phyloP scores from a whole-genome alignment of 2,888 invertebrate species.

The Augiades crinisus region DNA sequence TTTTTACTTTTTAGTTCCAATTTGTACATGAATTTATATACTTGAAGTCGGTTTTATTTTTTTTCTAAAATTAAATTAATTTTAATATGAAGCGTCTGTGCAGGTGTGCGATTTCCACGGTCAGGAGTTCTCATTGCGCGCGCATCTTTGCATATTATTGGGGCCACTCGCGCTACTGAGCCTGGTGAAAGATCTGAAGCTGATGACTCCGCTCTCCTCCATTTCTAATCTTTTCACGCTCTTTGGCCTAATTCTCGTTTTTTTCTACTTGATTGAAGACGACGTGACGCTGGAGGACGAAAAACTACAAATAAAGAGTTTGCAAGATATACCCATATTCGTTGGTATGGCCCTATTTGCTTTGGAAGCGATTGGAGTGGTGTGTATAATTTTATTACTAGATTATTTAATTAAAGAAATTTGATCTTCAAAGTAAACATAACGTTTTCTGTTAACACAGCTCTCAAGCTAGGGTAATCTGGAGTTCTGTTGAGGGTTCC shows the following conservation, averaged over 20 bases:
- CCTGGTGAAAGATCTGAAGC: conserved; percentile 86
- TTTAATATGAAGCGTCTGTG: neutral
- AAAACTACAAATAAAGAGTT: conserved; percentile 67
- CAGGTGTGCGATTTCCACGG: conserved; percentile 76
- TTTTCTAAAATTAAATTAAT: too few relatives aligned
- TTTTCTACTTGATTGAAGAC: conserved; percentile 85
- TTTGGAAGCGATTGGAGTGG: conserved; percentile 89
- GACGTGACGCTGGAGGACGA: conserved; percentile 76
- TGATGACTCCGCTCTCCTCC: conserved; percentile 89
- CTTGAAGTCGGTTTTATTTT: too few relatives aligned
- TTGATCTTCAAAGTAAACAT: too few relatives aligned
- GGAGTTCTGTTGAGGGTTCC: too few relatives aligned
- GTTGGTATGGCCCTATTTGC: conserved; percentile 95
- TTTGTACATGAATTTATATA: too few relatives aligned
- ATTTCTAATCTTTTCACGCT: conserved; percentile 88
- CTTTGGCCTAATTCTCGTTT: conserved; percentile 86
- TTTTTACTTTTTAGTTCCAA: too few relatives aligned
- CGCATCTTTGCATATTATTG: conserved; percentile 81
- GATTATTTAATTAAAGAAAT: too few relatives aligned
- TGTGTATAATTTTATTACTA: conserved; percentile 46
- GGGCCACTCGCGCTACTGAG: conserved; percentile 83
- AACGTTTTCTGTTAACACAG: too few relatives aligned
- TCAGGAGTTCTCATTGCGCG: conserved; percentile 57
- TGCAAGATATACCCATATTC: conserved; percentile 85
- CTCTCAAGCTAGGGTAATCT: too few relatives aligned